Percentiles rank a stretch among this genome's conserved stretches.
Evolutionary conservation across 1,140 invertebrate species (phyloP).

Genomic region (Leptinotarsa lineolata): DNA sequence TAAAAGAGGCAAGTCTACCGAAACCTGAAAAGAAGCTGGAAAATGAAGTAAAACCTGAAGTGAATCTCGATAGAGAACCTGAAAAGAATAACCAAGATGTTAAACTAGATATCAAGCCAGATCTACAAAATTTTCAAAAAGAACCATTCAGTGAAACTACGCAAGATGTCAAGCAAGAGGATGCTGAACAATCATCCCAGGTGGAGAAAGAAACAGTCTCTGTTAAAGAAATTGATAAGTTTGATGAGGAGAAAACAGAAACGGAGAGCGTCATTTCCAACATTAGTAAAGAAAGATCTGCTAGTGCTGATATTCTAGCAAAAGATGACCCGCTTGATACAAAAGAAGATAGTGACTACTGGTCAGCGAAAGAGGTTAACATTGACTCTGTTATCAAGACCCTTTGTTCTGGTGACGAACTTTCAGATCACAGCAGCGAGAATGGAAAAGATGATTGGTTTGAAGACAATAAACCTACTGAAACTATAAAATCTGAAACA

Average conservation of each 20-base stretch:
- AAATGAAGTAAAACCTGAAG: constrained; percentile 20
- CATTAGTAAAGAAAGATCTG: constrained; percentile 45
- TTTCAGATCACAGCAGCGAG: constrained; percentile 56
- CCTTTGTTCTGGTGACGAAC: constrained; percentile 59
- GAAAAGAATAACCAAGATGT: constrained; percentile 28
- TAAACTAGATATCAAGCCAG: not conserved
- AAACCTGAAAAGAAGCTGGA: not conserved
- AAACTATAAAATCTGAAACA: constrained; percentile 11
- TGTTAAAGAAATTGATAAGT: constrained; percentile 47
- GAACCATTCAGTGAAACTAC: constrained; percentile 6
- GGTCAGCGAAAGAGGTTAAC: constrained; percentile 76
- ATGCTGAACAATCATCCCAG: constrained; percentile 32
- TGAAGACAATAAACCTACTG: constrained; percentile 3
- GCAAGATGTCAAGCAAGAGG: constrained; percentile 15
- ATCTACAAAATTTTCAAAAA: constrained; percentile 13
- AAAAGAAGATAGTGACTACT: constrained; percentile 75
- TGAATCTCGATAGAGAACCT: constrained; percentile 24
- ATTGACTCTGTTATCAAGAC: constrained; percentile 80
- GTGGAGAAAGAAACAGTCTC: constrained; percentile 21
- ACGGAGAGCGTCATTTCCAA: constrained; percentile 46
- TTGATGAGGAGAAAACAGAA: constrained; percentile 48
- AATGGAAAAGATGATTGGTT: constrained; percentile 45
- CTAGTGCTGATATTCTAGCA: constrained; percentile 43
- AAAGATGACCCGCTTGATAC: constrained; percentile 60
- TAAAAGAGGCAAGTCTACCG: constrained; percentile 30